A percentile compares a stretch with the other conserved stretches of the same genome.
Conservation (phyloP, 2,888 invertebrate species). For the Andricus quercusramuli region DNA sequence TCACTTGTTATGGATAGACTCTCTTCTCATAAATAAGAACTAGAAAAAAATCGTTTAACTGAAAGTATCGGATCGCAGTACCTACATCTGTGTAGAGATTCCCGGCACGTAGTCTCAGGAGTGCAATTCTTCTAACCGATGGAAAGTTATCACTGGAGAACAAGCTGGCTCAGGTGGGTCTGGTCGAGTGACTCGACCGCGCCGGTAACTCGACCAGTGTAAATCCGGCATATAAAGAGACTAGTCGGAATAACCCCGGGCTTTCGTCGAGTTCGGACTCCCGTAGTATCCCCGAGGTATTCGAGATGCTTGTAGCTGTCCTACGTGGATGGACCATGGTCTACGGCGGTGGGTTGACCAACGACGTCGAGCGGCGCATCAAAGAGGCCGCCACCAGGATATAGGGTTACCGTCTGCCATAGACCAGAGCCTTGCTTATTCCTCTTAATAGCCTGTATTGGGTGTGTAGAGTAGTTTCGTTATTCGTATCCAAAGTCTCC, state of each 20-base stretch:
- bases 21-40: neutral
- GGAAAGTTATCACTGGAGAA: conserved; percentile 49
- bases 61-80: conserved; percentile 7
- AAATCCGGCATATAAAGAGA: conserved; percentile 56
- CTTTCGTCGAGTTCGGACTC: conserved; percentile 67
- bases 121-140: conserved; percentile 19
- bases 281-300: conserved; percentile 73
- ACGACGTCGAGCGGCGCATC: conserved; percentile 70
- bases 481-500: conserved; percentile 6
- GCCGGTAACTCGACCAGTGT: conserved; percentile 58
- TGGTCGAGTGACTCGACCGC: conserved; percentile 51
- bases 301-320: conserved; percentile 77
- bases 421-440: conserved; percentile 66
- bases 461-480: conserved; percentile 57
- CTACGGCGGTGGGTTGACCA: conserved; percentile 71
- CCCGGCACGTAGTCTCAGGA: neutral
- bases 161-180: conserved; percentile 54
- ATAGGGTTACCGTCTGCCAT: conserved; percentile 72
- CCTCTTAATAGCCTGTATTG: conserved; percentile 73
- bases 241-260: conserved; percentile 58
- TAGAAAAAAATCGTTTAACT: neutral
- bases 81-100: neutral
- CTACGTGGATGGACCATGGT: conserved; percentile 73
- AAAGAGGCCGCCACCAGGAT: conserved; percentile 74
- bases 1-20: no score